phyloP scores from a whole-genome alignment of 2,797 vertebrate genomes.

The Sebastes oblongus region DNA sequence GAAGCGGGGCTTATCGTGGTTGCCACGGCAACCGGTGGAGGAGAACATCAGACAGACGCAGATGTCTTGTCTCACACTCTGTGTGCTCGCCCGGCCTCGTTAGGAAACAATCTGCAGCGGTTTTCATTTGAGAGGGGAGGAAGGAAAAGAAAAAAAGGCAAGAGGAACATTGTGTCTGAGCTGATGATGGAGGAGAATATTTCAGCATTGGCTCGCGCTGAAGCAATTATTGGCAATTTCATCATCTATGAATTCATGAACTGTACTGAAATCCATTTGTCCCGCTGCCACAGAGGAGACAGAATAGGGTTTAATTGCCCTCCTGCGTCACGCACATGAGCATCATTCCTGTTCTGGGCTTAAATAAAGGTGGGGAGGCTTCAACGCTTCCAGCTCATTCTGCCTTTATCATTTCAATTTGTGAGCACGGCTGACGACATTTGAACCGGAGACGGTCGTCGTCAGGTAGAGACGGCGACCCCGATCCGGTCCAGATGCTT shows the following conservation, averaged over 20 bases:
- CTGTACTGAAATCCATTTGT: slow-evolving; percentile 50
- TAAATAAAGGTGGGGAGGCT: background rate
- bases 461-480: background rate
- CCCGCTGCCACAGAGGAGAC: slow-evolving; percentile 29
- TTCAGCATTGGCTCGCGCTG: slow-evolving; percentile 9
- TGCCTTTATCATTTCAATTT: slow-evolving; percentile 40
- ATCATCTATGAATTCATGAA: slow-evolving; percentile 51
- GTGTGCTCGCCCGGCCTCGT: slow-evolving; percentile 32
- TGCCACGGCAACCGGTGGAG: slow-evolving; percentile 41
- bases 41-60: slow-evolving; percentile 41
- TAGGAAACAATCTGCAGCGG: slow-evolving; percentile 57
- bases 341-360: background rate
- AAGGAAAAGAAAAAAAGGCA: background rate
- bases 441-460: background rate
- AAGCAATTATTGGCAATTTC: slow-evolving; percentile 57
- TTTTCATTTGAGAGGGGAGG: slow-evolving; percentile 22
- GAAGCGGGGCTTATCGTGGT: slow-evolving; percentile 48
- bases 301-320: slow-evolving; percentile 27
- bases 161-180: slow-evolving; percentile 20
- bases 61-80: slow-evolving; percentile 35
- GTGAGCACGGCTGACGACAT: background rate
- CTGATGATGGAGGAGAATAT: slow-evolving; percentile 30
- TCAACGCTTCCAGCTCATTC: background rate
- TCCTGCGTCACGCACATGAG: background rate
- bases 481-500: background rate